phyloP scores from a whole-genome alignment of 2,113 vertebrate species.

The Stegostoma tigrinum region DNA sequence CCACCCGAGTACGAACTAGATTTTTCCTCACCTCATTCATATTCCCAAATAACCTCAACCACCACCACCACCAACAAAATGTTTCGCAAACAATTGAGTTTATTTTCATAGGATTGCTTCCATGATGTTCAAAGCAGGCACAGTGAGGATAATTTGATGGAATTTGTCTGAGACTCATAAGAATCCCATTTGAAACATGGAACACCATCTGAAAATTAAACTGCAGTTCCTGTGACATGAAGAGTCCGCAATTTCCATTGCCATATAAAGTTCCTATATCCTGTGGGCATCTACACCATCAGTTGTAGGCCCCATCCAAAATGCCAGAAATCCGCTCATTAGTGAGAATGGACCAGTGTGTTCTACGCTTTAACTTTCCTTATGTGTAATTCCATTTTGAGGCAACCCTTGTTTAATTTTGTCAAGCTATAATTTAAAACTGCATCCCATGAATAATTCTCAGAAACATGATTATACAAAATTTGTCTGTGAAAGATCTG shows the following conservation, averaged over 20 bases:
- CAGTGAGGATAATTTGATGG: background rate
- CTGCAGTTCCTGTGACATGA: background rate
- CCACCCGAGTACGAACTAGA: background rate
- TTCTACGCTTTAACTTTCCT: background rate
- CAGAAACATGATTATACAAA: slow-evolving; percentile 13
- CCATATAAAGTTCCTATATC: background rate
- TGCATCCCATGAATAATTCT: background rate
- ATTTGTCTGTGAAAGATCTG: slow-evolving; percentile 21
- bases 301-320: background rate
- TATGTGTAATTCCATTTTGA: background rate
- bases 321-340: background rate
- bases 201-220: background rate
- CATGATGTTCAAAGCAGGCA: background rate
- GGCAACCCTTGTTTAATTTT: background rate
- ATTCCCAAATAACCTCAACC: background rate
- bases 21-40: no score
- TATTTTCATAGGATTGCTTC: background rate
- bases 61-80: background rate
- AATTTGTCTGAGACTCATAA: background rate
- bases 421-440: background rate
- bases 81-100: background rate
- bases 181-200: background rate
- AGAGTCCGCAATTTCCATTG: background rate
- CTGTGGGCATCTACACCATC: background rate
- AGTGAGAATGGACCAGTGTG: background rate